Percentiles rank a stretch among this genome's conserved stretches.
Conservation (phyloP, 1,140 invertebrate species). For the Trichogramma pretiosum region DNA sequence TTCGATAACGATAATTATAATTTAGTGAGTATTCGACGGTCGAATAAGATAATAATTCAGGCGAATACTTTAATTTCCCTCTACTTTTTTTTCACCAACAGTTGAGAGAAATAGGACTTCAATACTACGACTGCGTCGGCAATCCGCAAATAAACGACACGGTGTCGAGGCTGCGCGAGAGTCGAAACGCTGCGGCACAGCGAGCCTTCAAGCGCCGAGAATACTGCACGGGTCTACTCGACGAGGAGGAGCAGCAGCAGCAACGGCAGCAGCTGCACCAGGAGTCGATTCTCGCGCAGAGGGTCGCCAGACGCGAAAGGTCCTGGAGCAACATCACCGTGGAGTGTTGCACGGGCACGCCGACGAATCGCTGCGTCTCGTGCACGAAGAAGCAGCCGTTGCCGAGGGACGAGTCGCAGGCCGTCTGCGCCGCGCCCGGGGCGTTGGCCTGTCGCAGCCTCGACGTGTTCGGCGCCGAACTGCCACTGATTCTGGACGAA, state of each 20-base stretch:
- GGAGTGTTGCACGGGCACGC: conserved; percentile 33
- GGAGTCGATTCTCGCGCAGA: neutral
- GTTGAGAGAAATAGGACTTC: conserved; percentile 56
- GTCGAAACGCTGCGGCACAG: conserved; percentile 21
- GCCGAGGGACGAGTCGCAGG: neutral
- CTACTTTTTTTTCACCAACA: conserved; percentile 36
- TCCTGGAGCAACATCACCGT: conserved; percentile 40
- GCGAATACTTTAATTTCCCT: too few species aligned
- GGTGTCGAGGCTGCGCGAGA: conserved; percentile 22
- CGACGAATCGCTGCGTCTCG: conserved; percentile 37
- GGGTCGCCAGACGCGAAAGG: neutral
- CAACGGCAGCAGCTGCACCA: neutral
- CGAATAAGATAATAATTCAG: neutral
- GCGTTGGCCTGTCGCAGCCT: neutral
- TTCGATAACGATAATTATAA: conserved; percentile 52
- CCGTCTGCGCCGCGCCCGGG: neutral
- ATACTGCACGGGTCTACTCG: conserved; percentile 24
- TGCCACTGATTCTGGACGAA: neutral
- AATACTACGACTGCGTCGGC: conserved; percentile 58
- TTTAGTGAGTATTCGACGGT: conserved; percentile 45
- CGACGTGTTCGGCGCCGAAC: conserved; percentile 1
- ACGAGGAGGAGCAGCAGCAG: conserved; percentile 17
- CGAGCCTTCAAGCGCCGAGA: conserved; percentile 23
- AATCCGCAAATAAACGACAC: conserved; percentile 43
- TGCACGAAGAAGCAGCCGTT: conserved; percentile 20